phyloP scores from a whole-genome alignment of 2,113 vertebrate genomes.

The Tympanuchus pallidicinctus region DNA sequence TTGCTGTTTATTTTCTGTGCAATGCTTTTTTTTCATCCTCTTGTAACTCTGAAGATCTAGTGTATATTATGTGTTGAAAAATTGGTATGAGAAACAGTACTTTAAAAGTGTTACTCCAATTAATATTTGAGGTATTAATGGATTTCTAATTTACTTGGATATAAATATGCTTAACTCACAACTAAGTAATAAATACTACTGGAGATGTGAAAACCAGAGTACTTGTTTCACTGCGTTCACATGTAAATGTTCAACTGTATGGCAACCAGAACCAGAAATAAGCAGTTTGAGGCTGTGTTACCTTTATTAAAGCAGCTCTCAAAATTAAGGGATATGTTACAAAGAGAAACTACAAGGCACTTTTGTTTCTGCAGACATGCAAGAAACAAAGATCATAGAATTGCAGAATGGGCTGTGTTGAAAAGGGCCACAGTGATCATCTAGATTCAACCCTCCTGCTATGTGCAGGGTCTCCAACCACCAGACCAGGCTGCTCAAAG shows the following conservation, averaged over 20 bases:
- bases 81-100: background rate
- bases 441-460: too few relatives aligned
- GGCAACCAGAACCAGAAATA: background rate
- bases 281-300: background rate
- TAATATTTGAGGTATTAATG: background rate
- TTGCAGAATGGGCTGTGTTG: too few relatives aligned
- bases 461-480: too few relatives aligned
- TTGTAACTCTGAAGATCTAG: background rate
- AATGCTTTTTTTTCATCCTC: background rate
- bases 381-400: background rate
- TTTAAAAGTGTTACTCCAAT: background rate
- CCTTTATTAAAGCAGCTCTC: background rate
- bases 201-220: background rate
- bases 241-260: background rate
- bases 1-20: background rate
- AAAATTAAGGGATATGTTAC: background rate
- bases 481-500: too few relatives aligned
- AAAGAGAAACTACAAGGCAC: background rate
- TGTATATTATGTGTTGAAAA: background rate
- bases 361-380: background rate
- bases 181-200: background rate
- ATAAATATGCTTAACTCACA: background rate
- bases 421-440: too few relatives aligned
- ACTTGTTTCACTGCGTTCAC: background rate
- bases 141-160: background rate